phyloP scores from a whole-genome alignment of 2,888 invertebrate species.

The Eugnorisma glareosa region DNA sequence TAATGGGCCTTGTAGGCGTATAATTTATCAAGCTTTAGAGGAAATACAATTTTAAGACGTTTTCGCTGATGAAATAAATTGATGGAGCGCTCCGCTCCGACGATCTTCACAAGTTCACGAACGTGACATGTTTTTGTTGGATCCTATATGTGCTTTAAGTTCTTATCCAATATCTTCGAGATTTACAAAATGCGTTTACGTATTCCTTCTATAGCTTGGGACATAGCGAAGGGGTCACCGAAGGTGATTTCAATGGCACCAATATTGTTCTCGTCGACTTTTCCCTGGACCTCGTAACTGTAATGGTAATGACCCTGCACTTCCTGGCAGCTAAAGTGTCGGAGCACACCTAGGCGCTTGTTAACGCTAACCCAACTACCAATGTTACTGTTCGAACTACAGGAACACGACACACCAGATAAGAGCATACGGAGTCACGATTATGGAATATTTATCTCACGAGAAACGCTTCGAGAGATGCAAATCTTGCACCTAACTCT shows the following conservation, averaged over 20 bases:
- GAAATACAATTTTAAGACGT: slow-evolving; percentile 26
- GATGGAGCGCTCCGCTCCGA: not conserved
- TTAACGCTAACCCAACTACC: slow-evolving; percentile 81
- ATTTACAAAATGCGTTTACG: not conserved
- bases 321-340: slow-evolving; percentile 82
- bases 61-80: slow-evolving; percentile 14
- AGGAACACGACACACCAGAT: slow-evolving; percentile 83
- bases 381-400: slow-evolving; percentile 79
- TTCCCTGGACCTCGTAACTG: slow-evolving; percentile 84
- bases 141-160: slow-evolving; percentile 12
- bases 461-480: slow-evolving; percentile 66
- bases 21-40: slow-evolving; percentile 26
- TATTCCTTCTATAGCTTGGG: slow-evolving; percentile 29
- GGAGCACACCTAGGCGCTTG: slow-evolving; percentile 78
- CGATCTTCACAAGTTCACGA: not conserved
- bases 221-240: slow-evolving; percentile 73
- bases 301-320: slow-evolving; percentile 85
- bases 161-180: not conserved
- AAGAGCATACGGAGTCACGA: slow-evolving; percentile 85
- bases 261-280: slow-evolving; percentile 82
- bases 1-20: slow-evolving; percentile 37
- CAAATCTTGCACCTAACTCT: slow-evolving; percentile 45
- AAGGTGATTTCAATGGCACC: slow-evolving; percentile 74
- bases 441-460: slow-evolving; percentile 78
- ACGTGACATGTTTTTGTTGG: not conserved